Percentiles rank a stretch among this genome's conserved stretches.
Evolutionary conservation across 2,888 invertebrate genomes (phyloP).

Genomic region (Timandra comae): DNA sequence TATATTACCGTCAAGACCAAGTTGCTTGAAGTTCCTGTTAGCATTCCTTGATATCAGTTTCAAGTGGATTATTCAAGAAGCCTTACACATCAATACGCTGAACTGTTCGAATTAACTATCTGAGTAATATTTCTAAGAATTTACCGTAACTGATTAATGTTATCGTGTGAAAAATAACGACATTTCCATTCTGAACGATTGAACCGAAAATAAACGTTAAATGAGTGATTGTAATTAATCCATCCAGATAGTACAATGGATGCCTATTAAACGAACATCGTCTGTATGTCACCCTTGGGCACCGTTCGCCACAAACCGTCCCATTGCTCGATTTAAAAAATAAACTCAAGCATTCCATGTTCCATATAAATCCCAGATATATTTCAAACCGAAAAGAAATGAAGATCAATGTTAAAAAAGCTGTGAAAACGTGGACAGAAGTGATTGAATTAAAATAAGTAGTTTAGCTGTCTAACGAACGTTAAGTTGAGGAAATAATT

Average conservation of each 20-base stretch:
- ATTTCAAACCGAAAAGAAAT: no score
- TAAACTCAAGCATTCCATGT: slow-evolving; percentile 34
- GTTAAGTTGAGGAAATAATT: not conserved
- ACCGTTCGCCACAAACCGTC: slow-evolving; percentile 37
- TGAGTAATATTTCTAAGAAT: no score
- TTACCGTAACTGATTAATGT: no score
- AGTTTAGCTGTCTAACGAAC: not conserved
- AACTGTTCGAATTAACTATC: no score
- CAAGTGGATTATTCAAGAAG: no score
- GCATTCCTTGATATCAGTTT: no score
- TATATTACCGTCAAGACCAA: no score
- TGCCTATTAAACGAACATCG: slow-evolving; percentile 55
- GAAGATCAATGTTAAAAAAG: not conserved
- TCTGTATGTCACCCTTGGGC: slow-evolving; percentile 41
- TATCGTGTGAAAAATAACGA: no score
- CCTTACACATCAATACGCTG: no score
- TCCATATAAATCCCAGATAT: no score
- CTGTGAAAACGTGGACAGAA: slow-evolving; percentile 1
- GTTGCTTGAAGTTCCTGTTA: no score
- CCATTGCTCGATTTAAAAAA: slow-evolving; percentile 41
- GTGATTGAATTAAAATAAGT: slow-evolving; percentile 2
- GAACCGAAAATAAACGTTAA: slow-evolving; percentile 12
- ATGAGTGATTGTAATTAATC: slow-evolving; percentile 32
- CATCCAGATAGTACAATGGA: slow-evolving; percentile 41
- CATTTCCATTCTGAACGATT: no score